Conservation (phyloP, 2,888 invertebrate species). For the Drosophila eohydei region DNA sequence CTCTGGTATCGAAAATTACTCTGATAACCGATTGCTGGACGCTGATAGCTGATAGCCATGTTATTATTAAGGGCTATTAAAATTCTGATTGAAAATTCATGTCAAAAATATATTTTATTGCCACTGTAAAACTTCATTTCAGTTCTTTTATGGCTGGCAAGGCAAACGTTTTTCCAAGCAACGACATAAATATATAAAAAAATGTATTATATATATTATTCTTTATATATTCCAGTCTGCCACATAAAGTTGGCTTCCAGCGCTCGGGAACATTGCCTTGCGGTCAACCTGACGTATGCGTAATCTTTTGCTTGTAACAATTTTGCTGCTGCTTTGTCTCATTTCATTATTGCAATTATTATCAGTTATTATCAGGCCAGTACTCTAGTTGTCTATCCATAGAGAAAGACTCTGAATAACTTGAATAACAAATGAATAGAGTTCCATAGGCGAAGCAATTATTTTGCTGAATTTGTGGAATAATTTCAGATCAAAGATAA, state of each 20-base stretch:
- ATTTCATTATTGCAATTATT: neutral
- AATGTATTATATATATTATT: conserved; percentile 1
- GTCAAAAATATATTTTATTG: conserved; percentile 83
- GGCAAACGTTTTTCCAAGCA: neutral
- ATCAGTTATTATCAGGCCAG: neutral
- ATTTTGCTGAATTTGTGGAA: neutral
- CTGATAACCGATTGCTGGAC: conserved; percentile 78
- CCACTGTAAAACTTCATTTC: conserved; percentile 74
- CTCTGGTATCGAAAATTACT: conserved; percentile 62
- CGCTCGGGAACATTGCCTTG: neutral
- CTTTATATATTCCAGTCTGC: neutral
- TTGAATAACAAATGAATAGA: neutral
- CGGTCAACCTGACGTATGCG: conserved; percentile 38
- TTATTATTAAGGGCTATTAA: conserved; percentile 84
- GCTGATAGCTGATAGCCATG: conserved; percentile 82
- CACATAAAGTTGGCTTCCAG: neutral
- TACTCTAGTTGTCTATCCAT: too few species aligned
- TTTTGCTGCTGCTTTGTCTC: neutral
- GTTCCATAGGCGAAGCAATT: neutral
- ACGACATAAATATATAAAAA: neutral
- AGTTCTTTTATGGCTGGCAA: conserved; percentile 53
- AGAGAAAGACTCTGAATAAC: too few species aligned
- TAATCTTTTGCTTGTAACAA: conserved; percentile 7
- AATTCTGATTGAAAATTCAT: conserved; percentile 85
- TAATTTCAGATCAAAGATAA: neutral